Conservation (phyloP, 2,797 vertebrate genomes). For the Echiichthys vipera region DNA sequence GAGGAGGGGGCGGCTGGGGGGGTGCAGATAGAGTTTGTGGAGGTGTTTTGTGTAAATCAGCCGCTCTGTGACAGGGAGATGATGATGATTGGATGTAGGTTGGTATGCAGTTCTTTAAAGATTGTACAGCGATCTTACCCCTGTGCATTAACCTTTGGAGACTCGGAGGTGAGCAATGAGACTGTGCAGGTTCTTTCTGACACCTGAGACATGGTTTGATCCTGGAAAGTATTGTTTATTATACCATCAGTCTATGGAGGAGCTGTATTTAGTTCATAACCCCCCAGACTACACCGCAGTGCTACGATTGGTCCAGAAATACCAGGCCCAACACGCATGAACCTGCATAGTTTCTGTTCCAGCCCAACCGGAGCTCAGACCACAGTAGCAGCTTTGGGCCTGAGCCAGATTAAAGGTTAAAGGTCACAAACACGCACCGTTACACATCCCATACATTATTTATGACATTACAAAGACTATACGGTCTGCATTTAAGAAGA, state of each 20-base stretch:
- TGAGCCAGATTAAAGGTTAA: too few species aligned
- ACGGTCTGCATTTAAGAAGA: too few species aligned
- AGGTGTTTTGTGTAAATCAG: conserved; percentile 74
- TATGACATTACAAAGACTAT: too few species aligned
- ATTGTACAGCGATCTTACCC: conserved; percentile 9
- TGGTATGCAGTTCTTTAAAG: neutral
- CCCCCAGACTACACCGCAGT: too few species aligned
- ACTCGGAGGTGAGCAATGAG: neutral
- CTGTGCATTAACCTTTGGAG: neutral
- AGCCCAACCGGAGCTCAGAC: too few species aligned
- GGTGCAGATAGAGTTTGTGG: conserved; percentile 30
- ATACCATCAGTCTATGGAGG: neutral
- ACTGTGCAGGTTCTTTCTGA: conserved; percentile 34
- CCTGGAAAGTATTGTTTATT: too few species aligned
- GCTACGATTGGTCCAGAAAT: too few species aligned
- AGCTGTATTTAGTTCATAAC: neutral
- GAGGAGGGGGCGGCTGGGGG: neutral
- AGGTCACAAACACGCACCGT: too few species aligned
- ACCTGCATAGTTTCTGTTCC: too few species aligned
- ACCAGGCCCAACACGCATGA: too few species aligned
- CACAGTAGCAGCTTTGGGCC: too few species aligned
- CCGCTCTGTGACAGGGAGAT: conserved; percentile 14
- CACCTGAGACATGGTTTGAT: conserved; percentile 13
- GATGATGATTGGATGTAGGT: conserved; percentile 21
- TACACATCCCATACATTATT: too few species aligned